phyloP scores from a whole-genome alignment of 2,888 invertebrate genomes.

The Digitonthophagus gazella region DNA sequence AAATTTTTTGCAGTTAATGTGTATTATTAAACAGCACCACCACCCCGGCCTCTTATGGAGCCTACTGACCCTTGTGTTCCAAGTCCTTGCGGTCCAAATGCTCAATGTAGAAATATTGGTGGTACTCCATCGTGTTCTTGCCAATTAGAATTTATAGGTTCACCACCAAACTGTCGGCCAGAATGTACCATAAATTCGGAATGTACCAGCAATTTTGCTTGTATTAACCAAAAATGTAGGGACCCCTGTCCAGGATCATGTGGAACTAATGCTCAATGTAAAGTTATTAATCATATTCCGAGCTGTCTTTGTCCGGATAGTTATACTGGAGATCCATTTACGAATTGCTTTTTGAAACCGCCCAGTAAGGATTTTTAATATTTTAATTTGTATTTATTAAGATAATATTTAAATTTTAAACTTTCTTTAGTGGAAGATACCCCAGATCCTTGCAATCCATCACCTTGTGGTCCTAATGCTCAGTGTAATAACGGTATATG shows the following conservation, averaged over 20 bases:
- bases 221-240: slow-evolving; percentile 57
- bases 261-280: slow-evolving; percentile 62
- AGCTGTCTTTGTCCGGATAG: slow-evolving; percentile 64
- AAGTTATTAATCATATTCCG: slow-evolving; percentile 67
- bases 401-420: slow-evolving; percentile 28
- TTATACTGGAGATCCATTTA: slow-evolving; percentile 64
- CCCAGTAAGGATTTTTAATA: slow-evolving; percentile 40
- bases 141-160: slow-evolving; percentile 57
- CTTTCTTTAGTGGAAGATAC: slow-evolving; percentile 14
- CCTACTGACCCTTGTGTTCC: slow-evolving; percentile 64
- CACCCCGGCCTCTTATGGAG: too few relatives aligned
- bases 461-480: slow-evolving; percentile 72
- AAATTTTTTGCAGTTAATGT: not conserved
- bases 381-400: not conserved
- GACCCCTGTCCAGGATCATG: slow-evolving; percentile 66
- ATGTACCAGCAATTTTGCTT: slow-evolving; percentile 59
- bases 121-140: slow-evolving; percentile 62
- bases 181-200: slow-evolving; percentile 66
- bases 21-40: slow-evolving; percentile 31
- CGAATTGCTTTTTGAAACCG: slow-evolving; percentile 54
- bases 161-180: slow-evolving; percentile 65
- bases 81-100: slow-evolving; percentile 78
- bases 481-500: slow-evolving; percentile 68
- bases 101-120: slow-evolving; percentile 66
- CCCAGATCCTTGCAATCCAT: slow-evolving; percentile 54